Percentiles rank a stretch among this genome's conserved stretches.
These are phyloP conservation scores for Anas flavirostris DNA, from an alignment of 2,797 vertebrate species.

Conservation along the genomic window DNA sequence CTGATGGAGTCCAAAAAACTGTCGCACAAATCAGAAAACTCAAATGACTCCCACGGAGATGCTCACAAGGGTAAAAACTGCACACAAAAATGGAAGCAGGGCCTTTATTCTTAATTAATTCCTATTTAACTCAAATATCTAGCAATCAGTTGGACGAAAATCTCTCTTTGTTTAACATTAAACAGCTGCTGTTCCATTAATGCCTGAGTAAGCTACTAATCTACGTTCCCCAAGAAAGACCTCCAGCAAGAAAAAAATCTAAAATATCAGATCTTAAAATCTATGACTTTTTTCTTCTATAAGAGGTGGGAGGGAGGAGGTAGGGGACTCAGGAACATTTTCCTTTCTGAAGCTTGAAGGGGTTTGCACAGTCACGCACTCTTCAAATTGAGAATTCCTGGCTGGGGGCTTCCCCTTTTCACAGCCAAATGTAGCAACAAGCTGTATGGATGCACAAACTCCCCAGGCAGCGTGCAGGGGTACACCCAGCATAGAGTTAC, in stretches of 20 bases:
- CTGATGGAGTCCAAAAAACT: not conserved
- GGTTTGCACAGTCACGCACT: not conserved
- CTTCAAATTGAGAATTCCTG: not conserved
- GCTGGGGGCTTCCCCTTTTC: not conserved
- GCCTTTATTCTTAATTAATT: conserved; percentile 52
- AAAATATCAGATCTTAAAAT: conserved; percentile 19
- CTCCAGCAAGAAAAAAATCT: conserved; percentile 37
- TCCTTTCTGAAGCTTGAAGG: not conserved
- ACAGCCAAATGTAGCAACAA: not conserved
- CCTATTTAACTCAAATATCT: conserved; percentile 56
- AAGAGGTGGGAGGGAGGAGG: not conserved
- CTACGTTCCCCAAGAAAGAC: conserved; percentile 23
- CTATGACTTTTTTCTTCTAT: not conserved
- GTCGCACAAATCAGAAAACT: not conserved
- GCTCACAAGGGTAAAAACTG: not conserved
- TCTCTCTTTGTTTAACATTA: conserved; percentile 52
- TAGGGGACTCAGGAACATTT: not conserved
- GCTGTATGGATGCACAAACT: not conserved
- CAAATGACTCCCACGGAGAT: not conserved
- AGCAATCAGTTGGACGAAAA: conserved; percentile 54
- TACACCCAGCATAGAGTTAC: not conserved
- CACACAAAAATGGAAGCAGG: not conserved
- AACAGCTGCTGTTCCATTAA: conserved; percentile 53
- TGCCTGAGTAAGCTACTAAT: conserved; percentile 1
- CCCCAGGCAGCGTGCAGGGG: not conserved